Conservation (phyloP, 1,140 invertebrate genomes). For the Coelopa frigida region DNA sequence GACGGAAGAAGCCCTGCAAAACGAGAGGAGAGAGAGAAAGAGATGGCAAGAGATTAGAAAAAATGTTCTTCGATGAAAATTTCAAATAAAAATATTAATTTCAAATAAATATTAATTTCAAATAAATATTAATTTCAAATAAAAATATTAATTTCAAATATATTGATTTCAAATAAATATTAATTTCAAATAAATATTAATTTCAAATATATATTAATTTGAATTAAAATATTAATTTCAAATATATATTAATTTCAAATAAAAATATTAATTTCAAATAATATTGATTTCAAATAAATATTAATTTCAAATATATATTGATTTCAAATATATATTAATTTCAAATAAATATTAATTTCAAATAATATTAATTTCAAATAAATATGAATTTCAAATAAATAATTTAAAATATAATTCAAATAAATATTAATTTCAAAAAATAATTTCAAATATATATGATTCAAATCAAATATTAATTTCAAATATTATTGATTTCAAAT, state of each 20-base stretch:
- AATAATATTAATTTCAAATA: not conserved
- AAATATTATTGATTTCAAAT: not conserved
- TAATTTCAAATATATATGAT: not conserved
- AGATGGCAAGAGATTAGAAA: constrained; percentile 1
- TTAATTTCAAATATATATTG: constrained; percentile 1
- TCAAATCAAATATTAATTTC: not conserved
- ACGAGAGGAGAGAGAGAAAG: constrained; percentile 2
- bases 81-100: constrained; percentile 2
- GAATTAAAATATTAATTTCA: not conserved
- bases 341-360: not conserved
- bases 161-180: too few relatives aligned
- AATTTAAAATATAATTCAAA: too few relatives aligned
- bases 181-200: constrained; percentile 2
- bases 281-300: too few relatives aligned
- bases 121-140: not conserved
- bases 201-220: too few relatives aligned
- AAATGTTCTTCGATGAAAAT: not conserved
- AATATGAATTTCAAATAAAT: not conserved
- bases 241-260: not conserved
- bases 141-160: not conserved
- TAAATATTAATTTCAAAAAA: not conserved
- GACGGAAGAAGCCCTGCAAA: constrained; percentile 75
- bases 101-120: constrained; percentile 1
- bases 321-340: constrained; percentile 1
- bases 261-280: not conserved